phyloP scores from a whole-genome alignment of 64 coral and sea anemone genomes.

The Astreopora myriophthalma region DNA sequence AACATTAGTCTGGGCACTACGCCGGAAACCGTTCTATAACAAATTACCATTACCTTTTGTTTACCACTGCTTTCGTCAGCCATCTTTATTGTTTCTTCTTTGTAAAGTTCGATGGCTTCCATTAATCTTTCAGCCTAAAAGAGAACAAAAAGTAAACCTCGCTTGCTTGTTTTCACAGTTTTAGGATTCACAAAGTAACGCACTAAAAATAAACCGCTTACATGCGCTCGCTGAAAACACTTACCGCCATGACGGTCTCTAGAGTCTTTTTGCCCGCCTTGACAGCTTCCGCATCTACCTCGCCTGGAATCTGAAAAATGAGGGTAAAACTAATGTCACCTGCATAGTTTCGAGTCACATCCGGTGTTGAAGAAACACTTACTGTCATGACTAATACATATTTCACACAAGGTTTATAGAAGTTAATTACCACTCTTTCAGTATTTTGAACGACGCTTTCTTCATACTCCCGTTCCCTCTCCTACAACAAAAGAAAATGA shows the following conservation, averaged over 20 bases:
- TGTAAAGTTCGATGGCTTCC: conserved; percentile 92
- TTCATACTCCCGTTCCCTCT: conserved; percentile 88
- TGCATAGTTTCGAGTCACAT: too few relatives aligned
- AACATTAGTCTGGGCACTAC: not conserved
- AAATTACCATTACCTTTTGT: not conserved
- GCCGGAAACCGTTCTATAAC: too few relatives aligned
- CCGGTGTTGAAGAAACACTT: too few relatives aligned
- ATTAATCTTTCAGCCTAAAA: conserved; percentile 91
- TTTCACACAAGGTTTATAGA: not conserved
- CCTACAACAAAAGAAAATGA: conserved; percentile 5
- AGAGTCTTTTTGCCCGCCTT: conserved; percentile 94
- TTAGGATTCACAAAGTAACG: not conserved
- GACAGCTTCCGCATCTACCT: conserved; percentile 85
- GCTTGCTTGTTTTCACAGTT: too few relatives aligned
- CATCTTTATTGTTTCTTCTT: conserved; percentile 87
- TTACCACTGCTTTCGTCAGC: not conserved
- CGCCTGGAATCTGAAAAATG: conserved; percentile 86
- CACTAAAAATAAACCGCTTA: not conserved
- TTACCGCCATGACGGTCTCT: conserved; percentile 93
- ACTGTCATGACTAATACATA: not conserved
- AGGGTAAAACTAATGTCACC: not conserved
- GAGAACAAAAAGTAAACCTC: not conserved
- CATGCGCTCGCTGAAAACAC: not conserved
- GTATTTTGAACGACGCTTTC: conserved; percentile 61
- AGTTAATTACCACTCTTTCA: conserved; percentile 67